A percentile compares a stretch with the other conserved stretches of the same genome.
phyloP scores from a whole-genome alignment of 2,797 vertebrate genomes.

The Gadopsis marmoratus region DNA sequence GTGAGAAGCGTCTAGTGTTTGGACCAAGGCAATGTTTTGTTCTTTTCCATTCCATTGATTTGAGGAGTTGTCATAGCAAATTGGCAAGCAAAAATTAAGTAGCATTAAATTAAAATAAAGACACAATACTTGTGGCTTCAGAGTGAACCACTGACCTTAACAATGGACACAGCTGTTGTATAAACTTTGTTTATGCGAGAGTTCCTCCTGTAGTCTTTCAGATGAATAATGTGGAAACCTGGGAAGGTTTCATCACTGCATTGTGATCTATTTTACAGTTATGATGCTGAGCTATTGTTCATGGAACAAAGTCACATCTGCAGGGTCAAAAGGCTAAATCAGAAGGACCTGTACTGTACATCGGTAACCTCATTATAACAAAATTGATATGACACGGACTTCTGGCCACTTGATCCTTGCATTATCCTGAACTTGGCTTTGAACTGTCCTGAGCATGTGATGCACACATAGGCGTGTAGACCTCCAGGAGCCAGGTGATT shows the following conservation, averaged over 20 bases:
- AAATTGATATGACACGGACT: background rate
- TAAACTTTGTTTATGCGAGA: constrained; percentile 13
- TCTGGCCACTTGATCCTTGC: background rate
- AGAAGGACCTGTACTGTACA: background rate
- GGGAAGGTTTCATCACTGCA: constrained; percentile 28
- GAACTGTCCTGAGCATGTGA: background rate
- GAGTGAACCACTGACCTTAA: constrained; percentile 11
- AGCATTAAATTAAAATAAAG: background rate
- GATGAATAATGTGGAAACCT: constrained; percentile 27
- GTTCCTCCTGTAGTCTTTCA: constrained; percentile 28
- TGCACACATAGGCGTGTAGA: constrained; percentile 26
- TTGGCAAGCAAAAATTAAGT: background rate
- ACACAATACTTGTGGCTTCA: constrained; percentile 12
- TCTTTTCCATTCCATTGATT: constrained; percentile 15
- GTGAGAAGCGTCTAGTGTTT: background rate
- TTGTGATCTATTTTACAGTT: constrained; percentile 42
- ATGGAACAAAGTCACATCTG: constrained; percentile 55
- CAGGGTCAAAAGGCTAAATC: constrained; percentile 46
- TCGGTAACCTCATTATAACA: background rate
- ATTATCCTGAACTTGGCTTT: background rate
- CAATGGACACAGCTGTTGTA: constrained; percentile 56
- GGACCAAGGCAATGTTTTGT: background rate
- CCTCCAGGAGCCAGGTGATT: constrained; percentile 47
- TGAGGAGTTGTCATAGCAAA: constrained; percentile 6
- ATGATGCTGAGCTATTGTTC: constrained; percentile 53